Evolutionary conservation across 2,113 vertebrate species (phyloP).

Genomic region (Hypanus sabinus): DNA sequence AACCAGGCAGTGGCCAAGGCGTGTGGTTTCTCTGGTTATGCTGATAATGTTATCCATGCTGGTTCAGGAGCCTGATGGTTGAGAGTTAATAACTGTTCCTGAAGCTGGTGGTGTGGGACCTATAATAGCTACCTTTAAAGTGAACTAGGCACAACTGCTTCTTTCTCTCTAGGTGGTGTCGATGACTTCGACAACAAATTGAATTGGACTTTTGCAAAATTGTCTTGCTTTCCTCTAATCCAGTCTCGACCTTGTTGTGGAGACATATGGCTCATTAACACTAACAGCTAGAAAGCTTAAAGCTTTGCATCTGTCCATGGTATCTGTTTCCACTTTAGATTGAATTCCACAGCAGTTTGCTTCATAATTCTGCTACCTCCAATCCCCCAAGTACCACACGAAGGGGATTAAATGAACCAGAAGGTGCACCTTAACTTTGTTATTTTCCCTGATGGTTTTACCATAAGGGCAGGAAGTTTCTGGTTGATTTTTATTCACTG

Average conservation of each 20-base stretch:
- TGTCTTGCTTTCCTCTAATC: not conserved
- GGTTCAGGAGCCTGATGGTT: no score
- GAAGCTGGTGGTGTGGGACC: no score
- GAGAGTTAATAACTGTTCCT: no score
- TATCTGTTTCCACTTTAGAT: conserved; percentile 21
- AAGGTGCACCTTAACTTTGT: not conserved
- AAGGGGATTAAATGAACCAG: not conserved
- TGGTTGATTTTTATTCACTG: not conserved
- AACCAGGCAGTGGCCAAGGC: no score
- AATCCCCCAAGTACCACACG: not conserved
- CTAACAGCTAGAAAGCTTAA: not conserved
- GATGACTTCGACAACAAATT: not conserved
- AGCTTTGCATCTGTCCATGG: conserved; percentile 21
- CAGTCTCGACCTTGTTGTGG: not conserved
- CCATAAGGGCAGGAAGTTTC: not conserved
- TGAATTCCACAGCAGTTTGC: conserved; percentile 11
- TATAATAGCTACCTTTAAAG: no score
- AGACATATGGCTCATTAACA: not conserved
- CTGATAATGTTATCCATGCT: no score
- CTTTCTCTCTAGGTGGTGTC: not conserved
- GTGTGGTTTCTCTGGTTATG: no score
- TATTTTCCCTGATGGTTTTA: not conserved
- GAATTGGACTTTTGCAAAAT: not conserved
- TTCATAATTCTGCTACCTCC: not conserved
- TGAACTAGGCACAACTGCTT: not conserved